Percentiles rank a stretch among this genome's conserved stretches.
phyloP scores from a whole-genome alignment of 2,797 vertebrate genomes.

The Leucoraja ocellata region DNA sequence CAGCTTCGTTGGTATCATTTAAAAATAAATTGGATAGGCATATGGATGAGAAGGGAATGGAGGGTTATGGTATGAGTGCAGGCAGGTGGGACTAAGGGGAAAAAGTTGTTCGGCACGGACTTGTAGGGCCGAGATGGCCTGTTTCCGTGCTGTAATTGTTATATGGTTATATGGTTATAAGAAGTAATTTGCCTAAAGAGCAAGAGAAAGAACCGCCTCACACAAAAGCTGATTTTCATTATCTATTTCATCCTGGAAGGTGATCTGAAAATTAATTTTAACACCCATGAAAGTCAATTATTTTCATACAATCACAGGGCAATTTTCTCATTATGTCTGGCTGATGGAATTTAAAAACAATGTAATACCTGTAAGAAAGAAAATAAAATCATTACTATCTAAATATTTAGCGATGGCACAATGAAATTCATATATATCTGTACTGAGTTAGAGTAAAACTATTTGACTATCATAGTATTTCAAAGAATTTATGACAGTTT shows the following conservation, averaged over 20 bases:
- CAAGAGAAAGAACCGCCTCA: background rate
- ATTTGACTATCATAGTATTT: background rate
- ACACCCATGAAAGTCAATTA: slow-evolving; percentile 21
- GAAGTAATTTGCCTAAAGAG: background rate
- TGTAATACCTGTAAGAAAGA: background rate
- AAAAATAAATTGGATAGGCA: too few relatives aligned
- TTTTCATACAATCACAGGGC: slow-evolving; percentile 4
- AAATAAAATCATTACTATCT: background rate
- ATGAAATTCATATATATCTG: background rate
- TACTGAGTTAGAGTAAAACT: background rate
- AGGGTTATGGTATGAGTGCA: too few relatives aligned
- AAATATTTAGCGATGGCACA: background rate
- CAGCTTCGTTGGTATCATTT: too few relatives aligned
- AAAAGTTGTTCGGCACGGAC: too few relatives aligned
- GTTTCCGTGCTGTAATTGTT: too few relatives aligned
- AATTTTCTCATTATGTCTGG: background rate
- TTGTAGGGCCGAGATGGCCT: too few relatives aligned
- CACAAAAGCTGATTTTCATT: slow-evolving; percentile 1
- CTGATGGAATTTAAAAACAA: background rate
- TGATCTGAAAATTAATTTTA: slow-evolving; percentile 20
- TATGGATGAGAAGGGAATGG: too few relatives aligned
- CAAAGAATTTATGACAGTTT: background rate
- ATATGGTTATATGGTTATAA: too few relatives aligned
- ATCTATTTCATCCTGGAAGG: background rate
- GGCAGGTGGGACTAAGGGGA: too few relatives aligned